These are phyloP conservation scores for Meriones unguiculatus DNA, from an alignment of 2,113 vertebrate species.

Conservation along the genomic window DNA sequence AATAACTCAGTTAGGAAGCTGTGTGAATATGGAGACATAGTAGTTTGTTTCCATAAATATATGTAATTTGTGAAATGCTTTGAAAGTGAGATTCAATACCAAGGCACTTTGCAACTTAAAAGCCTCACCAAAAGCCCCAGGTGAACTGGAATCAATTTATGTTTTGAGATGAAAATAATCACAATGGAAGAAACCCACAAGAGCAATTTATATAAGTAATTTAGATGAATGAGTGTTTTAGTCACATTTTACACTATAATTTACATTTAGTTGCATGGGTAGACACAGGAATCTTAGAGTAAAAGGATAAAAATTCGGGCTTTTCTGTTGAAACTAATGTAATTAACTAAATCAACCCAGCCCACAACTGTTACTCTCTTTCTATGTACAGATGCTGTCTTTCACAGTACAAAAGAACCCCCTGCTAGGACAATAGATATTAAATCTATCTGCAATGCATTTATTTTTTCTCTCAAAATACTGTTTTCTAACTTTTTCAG, in stretches of 20 bases:
- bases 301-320: background rate
- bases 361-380: background rate
- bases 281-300: background rate
- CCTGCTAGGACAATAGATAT: background rate
- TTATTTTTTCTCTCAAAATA: background rate
- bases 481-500: background rate
- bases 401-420: background rate
- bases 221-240: slow-evolving; percentile 8
- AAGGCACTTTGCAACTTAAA: slow-evolving; percentile 23
- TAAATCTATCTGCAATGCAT: background rate
- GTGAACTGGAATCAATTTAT: background rate
- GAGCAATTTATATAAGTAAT: slow-evolving; percentile 6
- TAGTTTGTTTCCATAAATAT: background rate
- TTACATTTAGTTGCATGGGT: slow-evolving; percentile 3
- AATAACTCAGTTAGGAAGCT: background rate
- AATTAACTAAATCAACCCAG: background rate
- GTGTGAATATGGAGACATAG: background rate
- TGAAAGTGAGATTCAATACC: background rate
- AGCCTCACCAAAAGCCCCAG: background rate
- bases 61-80: slow-evolving; percentile 37
- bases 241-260: slow-evolving; percentile 47
- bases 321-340: background rate
- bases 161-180: slow-evolving; percentile 51
- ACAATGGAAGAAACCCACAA: background rate
- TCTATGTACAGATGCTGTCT: background rate